These are phyloP conservation scores for Brachylomia viminalis DNA, from an alignment of 2,888 invertebrate species.

Conservation along the genomic window DNA sequence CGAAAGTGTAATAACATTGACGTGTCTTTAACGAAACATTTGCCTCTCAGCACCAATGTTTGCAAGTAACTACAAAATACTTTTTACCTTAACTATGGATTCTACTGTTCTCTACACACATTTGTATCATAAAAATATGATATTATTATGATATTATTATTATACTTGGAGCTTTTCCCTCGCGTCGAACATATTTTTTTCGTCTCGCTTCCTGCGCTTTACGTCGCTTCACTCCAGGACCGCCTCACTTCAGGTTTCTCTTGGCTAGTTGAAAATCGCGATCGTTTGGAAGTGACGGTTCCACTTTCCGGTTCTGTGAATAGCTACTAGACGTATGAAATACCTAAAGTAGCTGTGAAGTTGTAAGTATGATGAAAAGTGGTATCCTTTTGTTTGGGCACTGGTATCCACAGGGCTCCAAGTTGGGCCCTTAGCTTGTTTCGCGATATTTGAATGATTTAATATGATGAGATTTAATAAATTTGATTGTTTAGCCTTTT, in stretches of 20 bases:
- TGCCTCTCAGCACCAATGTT: background rate
- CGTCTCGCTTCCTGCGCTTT: constrained; percentile 52
- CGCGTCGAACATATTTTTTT: constrained; percentile 61
- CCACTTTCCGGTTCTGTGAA: constrained; percentile 50
- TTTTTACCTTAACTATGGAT: background rate
- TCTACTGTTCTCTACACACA: background rate
- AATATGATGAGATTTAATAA: too few relatives aligned
- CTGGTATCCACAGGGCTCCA: too few relatives aligned
- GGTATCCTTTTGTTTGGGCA: background rate
- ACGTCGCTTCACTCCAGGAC: constrained; percentile 42
- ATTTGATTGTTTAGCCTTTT: too few relatives aligned
- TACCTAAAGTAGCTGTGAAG: constrained; percentile 6
- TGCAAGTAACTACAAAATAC: background rate
- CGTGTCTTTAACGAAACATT: background rate
- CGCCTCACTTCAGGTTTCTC: constrained; percentile 28
- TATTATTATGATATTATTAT: constrained; percentile 24
- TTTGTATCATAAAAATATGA: constrained; percentile 25
- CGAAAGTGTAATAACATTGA: background rate
- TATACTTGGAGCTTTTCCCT: constrained; percentile 38
- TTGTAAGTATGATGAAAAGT: constrained; percentile 6
- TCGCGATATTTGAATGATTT: too few relatives aligned
- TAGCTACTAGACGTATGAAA: constrained; percentile 24
- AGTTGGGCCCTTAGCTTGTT: too few relatives aligned
- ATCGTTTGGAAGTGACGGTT: constrained; percentile 42
- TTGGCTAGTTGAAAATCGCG: constrained; percentile 44